Base-by-base conservation (phyloP, 1,140 invertebrate species). In the Lepidotrigona ventralis region DNA sequence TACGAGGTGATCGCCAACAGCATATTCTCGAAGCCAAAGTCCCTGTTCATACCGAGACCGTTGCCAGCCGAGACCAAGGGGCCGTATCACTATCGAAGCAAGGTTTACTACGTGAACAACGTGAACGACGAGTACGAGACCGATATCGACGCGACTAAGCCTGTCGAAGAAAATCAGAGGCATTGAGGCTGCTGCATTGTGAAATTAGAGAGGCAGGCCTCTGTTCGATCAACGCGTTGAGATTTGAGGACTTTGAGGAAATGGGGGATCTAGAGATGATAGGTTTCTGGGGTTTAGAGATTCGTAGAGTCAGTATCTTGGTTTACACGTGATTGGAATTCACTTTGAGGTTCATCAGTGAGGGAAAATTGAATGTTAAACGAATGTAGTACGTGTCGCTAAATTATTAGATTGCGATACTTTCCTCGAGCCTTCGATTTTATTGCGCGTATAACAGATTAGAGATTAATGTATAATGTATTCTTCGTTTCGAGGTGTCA, bases 1-100 rank as follows among this genome's bases (percentile, higher is more conserved):
- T 94, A 94, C 60, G 91, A 93, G 66, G 93, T 94, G 0, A 93
- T 93, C 6, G 93, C 93, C 0, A 93, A 94, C 84, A 85, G 90
- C 12, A 94, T 94, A 29, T 17, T 77, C 3, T 93, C 92, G 70
- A 90, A 91, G 21, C 92, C 93, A 1, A 93, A 93, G 74, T 87
- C 81, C 0, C 29, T 92, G 15, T 94, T 94, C 66, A 83, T 93
- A 6, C 93, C 93, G 0, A 91, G 93, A 71, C 92, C 91, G 0
- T 64, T 94, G 12, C 81, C 90, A 0, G 80, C 90, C 0, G 91
- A 92, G 11, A 70, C 73, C 0, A 91, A 91, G n/a, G 90, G 89
- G 11, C 75, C 88, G 0, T 89, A 92, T 53, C 85, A 88, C 19
- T 93, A 94, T 72, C 91, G 90, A 29, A 93, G 89, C 53, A 92